Percentiles rank a stretch among this genome's conserved stretches.
These are phyloP conservation scores for Mythimna pallens DNA, from an alignment of 2,888 invertebrate genomes.

Conservation along the genomic window DNA sequence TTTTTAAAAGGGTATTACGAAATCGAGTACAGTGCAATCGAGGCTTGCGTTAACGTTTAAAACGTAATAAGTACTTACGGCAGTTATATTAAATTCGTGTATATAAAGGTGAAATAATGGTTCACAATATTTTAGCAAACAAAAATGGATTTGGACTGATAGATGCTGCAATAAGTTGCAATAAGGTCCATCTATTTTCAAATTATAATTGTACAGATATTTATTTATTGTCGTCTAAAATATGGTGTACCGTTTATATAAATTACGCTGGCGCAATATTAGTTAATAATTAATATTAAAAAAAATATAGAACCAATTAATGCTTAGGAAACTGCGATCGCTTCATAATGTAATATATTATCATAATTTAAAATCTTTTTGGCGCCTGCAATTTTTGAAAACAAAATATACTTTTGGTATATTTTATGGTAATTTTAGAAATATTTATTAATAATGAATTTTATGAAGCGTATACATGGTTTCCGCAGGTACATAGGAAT, in stretches of 20 bases:
- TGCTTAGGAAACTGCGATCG: conserved; percentile 47
- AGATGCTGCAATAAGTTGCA: background rate
- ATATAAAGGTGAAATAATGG: conserved; percentile 22
- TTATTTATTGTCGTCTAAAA: conserved; percentile 17
- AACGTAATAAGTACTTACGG: conserved; percentile 62
- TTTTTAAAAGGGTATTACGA: conserved; percentile 6
- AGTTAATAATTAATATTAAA: conserved; percentile 28
- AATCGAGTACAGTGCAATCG: conserved; percentile 44
- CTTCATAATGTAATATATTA: conserved; percentile 33
- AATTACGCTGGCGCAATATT: conserved; percentile 50
- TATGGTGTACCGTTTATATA: conserved; percentile 44
- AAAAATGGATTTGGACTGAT: background rate
- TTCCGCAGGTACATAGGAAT: conserved; percentile 47
- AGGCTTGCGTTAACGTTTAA: conserved; percentile 50
- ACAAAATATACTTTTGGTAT: conserved; percentile 29
- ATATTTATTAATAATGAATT: conserved; percentile 33
- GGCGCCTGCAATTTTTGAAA: conserved; percentile 31
- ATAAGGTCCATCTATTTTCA: background rate
- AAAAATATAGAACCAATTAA: conserved; percentile 52
- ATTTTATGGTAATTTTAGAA: conserved; percentile 27
- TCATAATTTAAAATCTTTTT: conserved; percentile 14
- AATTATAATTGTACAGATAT: conserved; percentile 32
- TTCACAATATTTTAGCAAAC: conserved; percentile 46
- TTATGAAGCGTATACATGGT: conserved; percentile 43
- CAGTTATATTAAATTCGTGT: conserved; percentile 51